Evolutionary conservation across 1,140 invertebrate genomes (phyloP).

Genomic region (Trachymyrmex cornetzi): DNA sequence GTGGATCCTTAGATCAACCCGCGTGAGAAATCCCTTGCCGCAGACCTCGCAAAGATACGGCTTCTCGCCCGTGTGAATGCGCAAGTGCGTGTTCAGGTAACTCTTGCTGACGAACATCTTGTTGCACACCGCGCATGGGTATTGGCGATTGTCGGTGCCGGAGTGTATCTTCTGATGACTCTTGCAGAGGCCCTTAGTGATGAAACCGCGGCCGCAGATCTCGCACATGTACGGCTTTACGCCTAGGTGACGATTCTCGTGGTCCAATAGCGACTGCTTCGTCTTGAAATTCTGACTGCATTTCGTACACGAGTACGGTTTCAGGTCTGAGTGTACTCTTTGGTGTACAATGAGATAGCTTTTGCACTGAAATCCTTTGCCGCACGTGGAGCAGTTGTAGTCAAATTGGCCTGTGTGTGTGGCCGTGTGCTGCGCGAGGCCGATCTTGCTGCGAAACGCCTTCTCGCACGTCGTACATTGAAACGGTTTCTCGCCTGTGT

Average conservation of each 20-base stretch:
- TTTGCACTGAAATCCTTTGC: slow-evolving; percentile 91
- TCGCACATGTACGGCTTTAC: slow-evolving; percentile 94
- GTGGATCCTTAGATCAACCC: slow-evolving; percentile 89
- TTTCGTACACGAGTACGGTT: slow-evolving; percentile 88
- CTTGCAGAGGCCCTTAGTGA: slow-evolving; percentile 92
- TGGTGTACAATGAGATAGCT: slow-evolving; percentile 91
- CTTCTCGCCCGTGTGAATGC: slow-evolving; percentile 95
- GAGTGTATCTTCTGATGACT: slow-evolving; percentile 91
- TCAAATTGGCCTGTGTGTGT: slow-evolving; percentile 90
- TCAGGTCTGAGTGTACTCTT: slow-evolving; percentile 89
- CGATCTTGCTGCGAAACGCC: slow-evolving; percentile 90
- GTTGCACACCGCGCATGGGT: slow-evolving; percentile 90
- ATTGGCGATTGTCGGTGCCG: slow-evolving; percentile 89
- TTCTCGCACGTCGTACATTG: slow-evolving; percentile 92
- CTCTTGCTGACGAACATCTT: slow-evolving; percentile 92
- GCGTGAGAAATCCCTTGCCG: slow-evolving; percentile 90
- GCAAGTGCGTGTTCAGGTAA: slow-evolving; percentile 93
- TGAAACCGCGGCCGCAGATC: slow-evolving; percentile 93
- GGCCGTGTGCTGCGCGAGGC: slow-evolving; percentile 90
- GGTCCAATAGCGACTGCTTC: slow-evolving; percentile 92
- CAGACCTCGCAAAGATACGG: slow-evolving; percentile 91
- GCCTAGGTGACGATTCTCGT: slow-evolving; percentile 93
- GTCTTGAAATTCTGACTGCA: slow-evolving; percentile 91
- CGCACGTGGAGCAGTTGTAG: slow-evolving; percentile 90
- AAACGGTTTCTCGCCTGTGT: slow-evolving; percentile 94